phyloP scores from a whole-genome alignment of 2,888 invertebrate genomes.

The Drosophila melanosoma region DNA sequence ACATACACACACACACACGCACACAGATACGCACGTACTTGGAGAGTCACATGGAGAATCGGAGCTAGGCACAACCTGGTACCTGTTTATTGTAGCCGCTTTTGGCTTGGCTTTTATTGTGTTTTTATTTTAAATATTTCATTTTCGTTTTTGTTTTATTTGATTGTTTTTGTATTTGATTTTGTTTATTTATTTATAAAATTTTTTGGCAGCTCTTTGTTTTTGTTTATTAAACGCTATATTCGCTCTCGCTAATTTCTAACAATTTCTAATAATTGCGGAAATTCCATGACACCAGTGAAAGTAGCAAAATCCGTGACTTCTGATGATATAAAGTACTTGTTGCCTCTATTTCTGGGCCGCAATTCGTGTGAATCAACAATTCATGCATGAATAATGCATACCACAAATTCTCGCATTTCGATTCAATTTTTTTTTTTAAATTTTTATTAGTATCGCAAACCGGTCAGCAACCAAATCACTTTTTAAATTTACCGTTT shows the following conservation, averaged over 20 bases:
- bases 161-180: slow-evolving; percentile 23
- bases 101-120: slow-evolving; percentile 44
- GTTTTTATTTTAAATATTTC: slow-evolving; percentile 55
- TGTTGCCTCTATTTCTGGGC: not conserved
- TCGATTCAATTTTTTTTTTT: not conserved
- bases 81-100: slow-evolving; percentile 66
- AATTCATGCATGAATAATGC: not conserved
- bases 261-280: slow-evolving; percentile 30
- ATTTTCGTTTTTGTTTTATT: slow-evolving; percentile 42
- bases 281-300: slow-evolving; percentile 41
- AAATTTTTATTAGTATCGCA: not conserved
- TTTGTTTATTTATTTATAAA: not conserved
- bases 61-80: slow-evolving; percentile 79
- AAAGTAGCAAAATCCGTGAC: slow-evolving; percentile 26
- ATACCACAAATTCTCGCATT: not conserved
- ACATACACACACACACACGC: slow-evolving; percentile 11
- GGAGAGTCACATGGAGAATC: slow-evolving; percentile 45
- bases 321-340: not conserved
- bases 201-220: slow-evolving; percentile 23
- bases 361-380: not conserved
- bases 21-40: not conserved
- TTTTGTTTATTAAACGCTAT: not conserved
- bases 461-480: not conserved
- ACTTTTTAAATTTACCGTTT: not conserved
- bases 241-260: not conserved